These are phyloP conservation scores for Calliphora vomitoria DNA, from an alignment of 2,888 invertebrate species.

Conservation along the genomic window DNA sequence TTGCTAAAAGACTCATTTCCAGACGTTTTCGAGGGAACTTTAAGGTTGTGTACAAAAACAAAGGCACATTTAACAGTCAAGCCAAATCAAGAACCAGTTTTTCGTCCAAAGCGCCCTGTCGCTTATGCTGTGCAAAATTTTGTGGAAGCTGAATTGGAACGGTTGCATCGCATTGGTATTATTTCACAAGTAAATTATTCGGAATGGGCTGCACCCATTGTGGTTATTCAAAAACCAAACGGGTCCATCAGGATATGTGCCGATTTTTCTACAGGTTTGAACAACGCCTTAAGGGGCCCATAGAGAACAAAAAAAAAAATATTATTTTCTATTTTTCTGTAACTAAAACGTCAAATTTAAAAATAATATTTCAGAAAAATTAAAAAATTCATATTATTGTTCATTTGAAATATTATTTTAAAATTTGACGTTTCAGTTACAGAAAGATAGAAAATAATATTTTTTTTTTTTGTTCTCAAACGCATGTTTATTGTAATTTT, in stretches of 20 bases:
- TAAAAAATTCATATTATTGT: too few relatives aligned
- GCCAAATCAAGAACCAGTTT: conserved; percentile 66
- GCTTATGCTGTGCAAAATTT: conserved; percentile 63
- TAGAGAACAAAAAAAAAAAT: too few relatives aligned
- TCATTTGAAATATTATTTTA: too few relatives aligned
- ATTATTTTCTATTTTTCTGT: too few relatives aligned
- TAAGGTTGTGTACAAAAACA: conserved; percentile 69
- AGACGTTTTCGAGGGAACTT: conserved; percentile 63
- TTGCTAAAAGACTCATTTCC: conserved; percentile 67
- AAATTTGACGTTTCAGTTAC: too few relatives aligned
- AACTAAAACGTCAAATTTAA: too few relatives aligned
- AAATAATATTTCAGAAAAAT: too few relatives aligned
- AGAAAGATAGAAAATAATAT: too few relatives aligned
- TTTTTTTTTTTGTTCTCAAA: too few relatives aligned
- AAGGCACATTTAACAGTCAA: conserved; percentile 66
- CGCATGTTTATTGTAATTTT: too few relatives aligned
- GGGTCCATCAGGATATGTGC: conserved; percentile 72
- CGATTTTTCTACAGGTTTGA: conserved; percentile 74
- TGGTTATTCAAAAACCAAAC: conserved; percentile 70
- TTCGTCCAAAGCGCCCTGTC: conserved; percentile 69
- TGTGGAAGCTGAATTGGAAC: conserved; percentile 67
- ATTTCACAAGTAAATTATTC: conserved; percentile 70
- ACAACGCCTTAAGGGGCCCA: conserved; percentile 60
- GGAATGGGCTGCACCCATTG: conserved; percentile 74
- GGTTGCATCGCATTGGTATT: conserved; percentile 65